A percentile compares a stretch with the other conserved stretches of the same genome.
These are phyloP conservation scores for Vulpes vulpes DNA, from an alignment of 2,113 vertebrate genomes.

Conservation along the genomic window DNA sequence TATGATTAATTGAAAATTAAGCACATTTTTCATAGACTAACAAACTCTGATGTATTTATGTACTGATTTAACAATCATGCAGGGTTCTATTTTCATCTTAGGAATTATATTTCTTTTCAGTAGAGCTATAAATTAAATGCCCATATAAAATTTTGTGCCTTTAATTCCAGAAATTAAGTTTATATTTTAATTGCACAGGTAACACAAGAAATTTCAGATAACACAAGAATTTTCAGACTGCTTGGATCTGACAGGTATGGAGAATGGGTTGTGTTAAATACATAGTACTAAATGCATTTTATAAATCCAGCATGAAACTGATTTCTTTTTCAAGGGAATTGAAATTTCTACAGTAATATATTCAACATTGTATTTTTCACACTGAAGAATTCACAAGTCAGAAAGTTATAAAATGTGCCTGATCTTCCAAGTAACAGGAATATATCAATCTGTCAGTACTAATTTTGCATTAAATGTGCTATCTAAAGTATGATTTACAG, in stretches of 20 bases:
- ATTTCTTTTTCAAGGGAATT: conserved; percentile 51
- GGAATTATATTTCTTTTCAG: neutral
- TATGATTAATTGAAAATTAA: conserved; percentile 19
- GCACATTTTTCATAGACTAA: conserved; percentile 28
- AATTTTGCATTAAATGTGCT: neutral
- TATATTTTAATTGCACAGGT: conserved; percentile 89
- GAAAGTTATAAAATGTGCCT: conserved; percentile 15
- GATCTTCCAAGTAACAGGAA: neutral
- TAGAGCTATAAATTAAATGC: conserved; percentile 31
- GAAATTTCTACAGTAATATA: conserved; percentile 48
- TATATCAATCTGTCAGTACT: neutral
- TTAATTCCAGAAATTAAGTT: conserved; percentile 70
- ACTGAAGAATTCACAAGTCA: neutral
- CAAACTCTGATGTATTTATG: neutral
- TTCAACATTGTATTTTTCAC: conserved; percentile 19
- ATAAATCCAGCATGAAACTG: neutral
- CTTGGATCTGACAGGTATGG: conserved; percentile 98
- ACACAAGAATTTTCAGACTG: conserved; percentile 97
- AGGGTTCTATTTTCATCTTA: neutral
- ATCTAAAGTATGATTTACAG: neutral
- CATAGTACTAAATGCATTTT: neutral
- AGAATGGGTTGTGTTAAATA: neutral
- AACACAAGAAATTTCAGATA: conserved; percentile 99
- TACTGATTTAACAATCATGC: neutral
- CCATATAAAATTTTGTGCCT: neutral